phyloP scores from a whole-genome alignment of 1,140 invertebrate genomes.

The Lordiphosa mommai region DNA sequence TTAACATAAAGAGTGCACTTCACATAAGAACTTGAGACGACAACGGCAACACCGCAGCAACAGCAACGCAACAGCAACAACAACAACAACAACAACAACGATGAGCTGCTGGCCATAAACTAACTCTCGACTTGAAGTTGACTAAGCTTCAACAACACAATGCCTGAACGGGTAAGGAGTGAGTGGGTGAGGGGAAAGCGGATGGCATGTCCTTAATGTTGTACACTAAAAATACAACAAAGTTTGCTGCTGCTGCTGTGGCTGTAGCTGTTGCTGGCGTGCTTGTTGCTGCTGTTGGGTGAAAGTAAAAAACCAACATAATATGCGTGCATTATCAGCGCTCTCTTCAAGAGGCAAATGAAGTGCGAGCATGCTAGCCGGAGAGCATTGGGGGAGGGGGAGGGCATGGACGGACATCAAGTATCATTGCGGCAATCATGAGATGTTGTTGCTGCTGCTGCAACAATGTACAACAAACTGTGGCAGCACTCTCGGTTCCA shows the following conservation, averaged over 20 bases:
- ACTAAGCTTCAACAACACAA: slow-evolving; percentile 62
- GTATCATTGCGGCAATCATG: slow-evolving; percentile 55
- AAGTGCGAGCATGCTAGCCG: slow-evolving; percentile 41
- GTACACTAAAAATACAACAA: slow-evolving; percentile 41
- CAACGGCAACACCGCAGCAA: slow-evolving; percentile 24
- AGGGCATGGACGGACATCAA: slow-evolving; percentile 12
- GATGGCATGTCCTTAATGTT: slow-evolving; percentile 57
- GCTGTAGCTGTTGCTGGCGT: slow-evolving; percentile 6
- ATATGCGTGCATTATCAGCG: slow-evolving; percentile 62
- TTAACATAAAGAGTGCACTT: slow-evolving; percentile 76
- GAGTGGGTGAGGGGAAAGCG: not conserved
- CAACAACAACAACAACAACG: slow-evolving; percentile 24
- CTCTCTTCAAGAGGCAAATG: slow-evolving; percentile 63
- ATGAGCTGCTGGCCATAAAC: slow-evolving; percentile 55
- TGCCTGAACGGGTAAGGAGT: slow-evolving; percentile 20
- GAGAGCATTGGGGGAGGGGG: not conserved
- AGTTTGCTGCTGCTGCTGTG: slow-evolving; percentile 22
- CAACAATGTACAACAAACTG: slow-evolving; percentile 26
- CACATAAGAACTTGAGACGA: slow-evolving; percentile 73
- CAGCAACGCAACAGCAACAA: slow-evolving; percentile 21
- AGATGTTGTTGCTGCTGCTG: slow-evolving; percentile 9
- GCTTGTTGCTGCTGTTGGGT: slow-evolving; percentile 8
- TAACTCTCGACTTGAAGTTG: slow-evolving; percentile 65
- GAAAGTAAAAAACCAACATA: slow-evolving; percentile 35
- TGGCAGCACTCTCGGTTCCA: slow-evolving; percentile 22